A percentile compares a stretch with the other conserved stretches of the same genome.
These are phyloP conservation scores for Hyperoplus immaculatus DNA, from an alignment of 2,797 vertebrate species.

Conservation along the genomic window DNA sequence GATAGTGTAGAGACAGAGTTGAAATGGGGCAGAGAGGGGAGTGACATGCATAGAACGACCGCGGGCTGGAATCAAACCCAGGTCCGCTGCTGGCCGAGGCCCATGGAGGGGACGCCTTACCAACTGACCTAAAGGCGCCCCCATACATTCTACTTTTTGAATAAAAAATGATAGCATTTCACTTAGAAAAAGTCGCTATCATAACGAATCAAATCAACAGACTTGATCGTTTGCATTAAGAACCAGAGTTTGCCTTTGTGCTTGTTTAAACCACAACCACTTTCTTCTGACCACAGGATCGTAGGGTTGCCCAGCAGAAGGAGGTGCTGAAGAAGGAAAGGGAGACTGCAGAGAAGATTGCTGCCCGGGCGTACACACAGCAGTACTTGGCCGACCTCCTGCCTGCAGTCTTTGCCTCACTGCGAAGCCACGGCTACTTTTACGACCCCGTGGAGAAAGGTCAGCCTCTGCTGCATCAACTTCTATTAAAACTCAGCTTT, in stretches of 20 bases:
- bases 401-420: constrained; percentile 87
- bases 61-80: no score
- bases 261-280: not conserved
- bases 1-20: no score
- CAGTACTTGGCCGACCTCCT: constrained; percentile 90
- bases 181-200: no score
- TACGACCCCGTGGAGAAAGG: constrained; percentile 92
- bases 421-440: constrained; percentile 91
- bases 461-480: constrained; percentile 49
- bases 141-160: no score
- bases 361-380: constrained; percentile 88
- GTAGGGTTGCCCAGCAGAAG: constrained; percentile 87
- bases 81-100: no score
- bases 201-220: not conserved
- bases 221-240: not conserved
- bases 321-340: constrained; percentile 83
- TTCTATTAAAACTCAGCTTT: not conserved
- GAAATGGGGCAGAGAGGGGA: no score
- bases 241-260: not conserved
- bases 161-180: no score
- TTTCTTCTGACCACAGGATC: constrained; percentile 79
- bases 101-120: no score
- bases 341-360: constrained; percentile 90
- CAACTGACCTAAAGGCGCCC: no score
- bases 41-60: no score